A percentile compares a stretch with the other conserved stretches of the same genome.
Conservation (phyloP, 37 sponge, comb jelly and placozoan genomes). For the Aphrocallistes beatrix region DNA sequence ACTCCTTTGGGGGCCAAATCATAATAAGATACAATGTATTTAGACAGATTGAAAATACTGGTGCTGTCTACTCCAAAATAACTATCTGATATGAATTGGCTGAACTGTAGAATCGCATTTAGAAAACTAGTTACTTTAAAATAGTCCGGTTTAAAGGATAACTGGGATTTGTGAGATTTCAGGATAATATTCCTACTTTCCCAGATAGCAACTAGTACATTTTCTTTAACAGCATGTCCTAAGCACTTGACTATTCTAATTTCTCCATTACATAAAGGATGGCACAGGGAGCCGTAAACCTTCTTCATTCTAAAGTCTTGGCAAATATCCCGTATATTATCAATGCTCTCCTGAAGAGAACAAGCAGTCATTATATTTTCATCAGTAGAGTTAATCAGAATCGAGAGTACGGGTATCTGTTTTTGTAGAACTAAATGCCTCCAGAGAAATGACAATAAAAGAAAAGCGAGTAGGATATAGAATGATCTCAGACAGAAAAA, state of each 20-base stretch:
- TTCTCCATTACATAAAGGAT: background rate
- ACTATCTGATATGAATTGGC: background rate
- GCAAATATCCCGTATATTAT: too few species aligned
- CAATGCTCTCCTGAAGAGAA: too few species aligned
- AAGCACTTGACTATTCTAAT: background rate
- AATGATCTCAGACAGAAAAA: too few species aligned
- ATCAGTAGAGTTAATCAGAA: too few species aligned
- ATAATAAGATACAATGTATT: background rate
- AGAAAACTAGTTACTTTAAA: background rate
- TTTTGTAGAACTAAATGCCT: too few species aligned
- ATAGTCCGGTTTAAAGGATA: background rate
- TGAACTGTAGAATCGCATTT: background rate
- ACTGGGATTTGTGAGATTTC: background rate
- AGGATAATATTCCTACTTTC: background rate
- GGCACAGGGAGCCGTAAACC: background rate
- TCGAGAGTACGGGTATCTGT: too few species aligned
- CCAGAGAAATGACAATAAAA: too few species aligned
- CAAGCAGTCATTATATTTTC: too few species aligned
- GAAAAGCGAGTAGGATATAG: too few species aligned
- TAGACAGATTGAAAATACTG: background rate
- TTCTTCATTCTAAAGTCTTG: background rate
- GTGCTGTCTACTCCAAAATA: background rate
- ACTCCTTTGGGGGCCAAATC: background rate
- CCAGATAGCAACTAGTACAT: background rate
- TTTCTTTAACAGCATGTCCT: slow-evolving; percentile 7